Conservation (phyloP, 2,113 vertebrate species). For the Gulo gulo region DNA sequence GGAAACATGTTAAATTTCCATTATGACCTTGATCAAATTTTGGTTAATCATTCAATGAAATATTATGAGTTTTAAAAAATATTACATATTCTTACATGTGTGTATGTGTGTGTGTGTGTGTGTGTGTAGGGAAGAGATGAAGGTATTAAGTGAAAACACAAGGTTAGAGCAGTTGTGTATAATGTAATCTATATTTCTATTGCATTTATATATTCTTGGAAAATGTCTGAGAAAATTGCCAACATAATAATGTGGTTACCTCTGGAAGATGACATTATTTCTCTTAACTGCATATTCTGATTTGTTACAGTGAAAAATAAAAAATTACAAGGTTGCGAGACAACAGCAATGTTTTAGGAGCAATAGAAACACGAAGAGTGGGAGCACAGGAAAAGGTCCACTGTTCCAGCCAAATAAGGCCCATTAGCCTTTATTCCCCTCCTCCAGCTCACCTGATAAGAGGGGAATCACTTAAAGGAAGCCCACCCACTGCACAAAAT, state of each 20-base stretch:
- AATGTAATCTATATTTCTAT: neutral
- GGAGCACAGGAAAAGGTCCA: neutral
- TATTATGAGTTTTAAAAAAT: neutral
- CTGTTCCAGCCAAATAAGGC: neutral
- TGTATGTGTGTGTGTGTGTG: neutral
- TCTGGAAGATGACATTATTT: neutral
- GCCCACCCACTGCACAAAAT: neutral
- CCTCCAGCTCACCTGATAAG: neutral
- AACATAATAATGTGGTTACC: neutral
- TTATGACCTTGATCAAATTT: neutral
- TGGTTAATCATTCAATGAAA: slow-evolving; percentile 15
- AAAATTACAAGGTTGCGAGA: neutral
- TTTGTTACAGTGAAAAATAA: slow-evolving; percentile 23
- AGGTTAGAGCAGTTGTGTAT: neutral
- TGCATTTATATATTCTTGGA: neutral
- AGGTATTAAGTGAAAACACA: neutral
- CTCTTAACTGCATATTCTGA: neutral
- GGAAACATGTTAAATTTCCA: neutral
- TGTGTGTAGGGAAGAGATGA: neutral
- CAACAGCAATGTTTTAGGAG: neutral
- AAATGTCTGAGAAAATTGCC: neutral
- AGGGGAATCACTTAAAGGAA: neutral
- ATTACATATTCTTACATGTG: neutral
- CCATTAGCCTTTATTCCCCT: neutral
- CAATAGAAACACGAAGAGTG: neutral